phyloP scores from a whole-genome alignment of 2,113 vertebrate genomes.

The Triplophysa siluroides region DNA sequence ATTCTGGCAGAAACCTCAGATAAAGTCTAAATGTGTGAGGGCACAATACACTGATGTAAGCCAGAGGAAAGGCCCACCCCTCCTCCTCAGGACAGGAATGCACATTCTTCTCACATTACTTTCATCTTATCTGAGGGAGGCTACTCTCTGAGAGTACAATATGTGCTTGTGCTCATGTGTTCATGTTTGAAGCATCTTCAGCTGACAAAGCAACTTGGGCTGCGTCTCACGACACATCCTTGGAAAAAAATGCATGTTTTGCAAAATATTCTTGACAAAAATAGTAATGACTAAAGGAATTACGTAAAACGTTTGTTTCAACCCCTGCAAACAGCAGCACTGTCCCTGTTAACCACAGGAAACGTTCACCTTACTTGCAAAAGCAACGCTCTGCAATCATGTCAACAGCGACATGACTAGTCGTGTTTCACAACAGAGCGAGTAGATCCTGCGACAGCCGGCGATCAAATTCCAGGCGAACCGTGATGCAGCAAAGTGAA shows the following conservation, averaged over 20 bases:
- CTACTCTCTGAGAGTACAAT: conserved; percentile 28
- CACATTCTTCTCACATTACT: conserved; percentile 52
- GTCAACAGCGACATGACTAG: conserved; percentile 36
- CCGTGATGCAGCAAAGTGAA: conserved; percentile 59
- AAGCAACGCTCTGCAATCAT: not conserved
- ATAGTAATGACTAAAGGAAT: not conserved
- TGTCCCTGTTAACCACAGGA: not conserved
- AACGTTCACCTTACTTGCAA: conserved; percentile 18
- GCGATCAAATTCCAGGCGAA: conserved; percentile 54
- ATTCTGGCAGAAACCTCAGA: conserved; percentile 42
- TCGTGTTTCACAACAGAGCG: conserved; percentile 60
- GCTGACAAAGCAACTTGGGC: not conserved
- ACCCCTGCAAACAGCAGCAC: not conserved
- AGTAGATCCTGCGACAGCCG: conserved; percentile 38
- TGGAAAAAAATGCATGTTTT: not conserved
- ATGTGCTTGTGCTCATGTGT: conserved; percentile 8
- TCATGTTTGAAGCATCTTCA: not conserved
- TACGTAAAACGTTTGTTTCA: not conserved
- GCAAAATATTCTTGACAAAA: not conserved
- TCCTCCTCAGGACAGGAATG: conserved; percentile 42
- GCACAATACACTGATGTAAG: conserved; percentile 61
- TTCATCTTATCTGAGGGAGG: conserved; percentile 46
- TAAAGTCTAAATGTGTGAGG: conserved; percentile 59
- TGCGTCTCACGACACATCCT: not conserved
- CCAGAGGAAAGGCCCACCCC: conserved; percentile 50